Percentiles rank a stretch among this genome's conserved stretches.
These are phyloP conservation scores for Chlorocebus sabaeus DNA, from an alignment of 2,113 vertebrate genomes.

Conservation along the genomic window DNA sequence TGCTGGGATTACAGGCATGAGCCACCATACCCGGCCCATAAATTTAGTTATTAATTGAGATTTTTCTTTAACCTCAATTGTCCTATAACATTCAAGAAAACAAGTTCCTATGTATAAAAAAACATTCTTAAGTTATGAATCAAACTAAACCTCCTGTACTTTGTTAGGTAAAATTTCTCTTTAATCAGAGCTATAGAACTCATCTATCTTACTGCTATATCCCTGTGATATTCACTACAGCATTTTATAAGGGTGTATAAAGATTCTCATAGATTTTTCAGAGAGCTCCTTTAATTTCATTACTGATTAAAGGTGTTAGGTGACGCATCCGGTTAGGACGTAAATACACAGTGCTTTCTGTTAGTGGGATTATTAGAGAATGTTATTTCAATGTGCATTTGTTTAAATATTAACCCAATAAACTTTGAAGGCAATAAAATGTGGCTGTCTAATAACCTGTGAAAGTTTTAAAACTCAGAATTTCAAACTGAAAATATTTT, in stretches of 20 bases:
- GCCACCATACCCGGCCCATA: accelerated
- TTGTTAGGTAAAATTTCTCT: background rate
- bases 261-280: conserved; percentile 31
- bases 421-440: background rate
- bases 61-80: conserved; percentile 5
- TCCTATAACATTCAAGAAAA: conserved; percentile 9
- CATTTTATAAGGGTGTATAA: background rate
- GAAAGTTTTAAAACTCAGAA: background rate
- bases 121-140: background rate
- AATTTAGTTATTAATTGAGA: background rate
- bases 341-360: background rate
- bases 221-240: background rate
- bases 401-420: conserved; percentile 25
- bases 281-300: conserved; percentile 6
- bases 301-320: background rate
- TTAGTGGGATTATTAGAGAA: background rate
- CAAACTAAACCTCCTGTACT: background rate
- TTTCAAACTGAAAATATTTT: background rate
- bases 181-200: conserved; percentile 7
- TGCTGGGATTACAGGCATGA: too few relatives aligned
- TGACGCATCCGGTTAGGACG: background rate
- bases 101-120: background rate
- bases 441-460: background rate
- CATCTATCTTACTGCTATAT: background rate
- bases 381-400: background rate